These are phyloP conservation scores for Anarhynchus alexandrinus DNA, from an alignment of 2,113 vertebrate species.

Conservation along the genomic window DNA sequence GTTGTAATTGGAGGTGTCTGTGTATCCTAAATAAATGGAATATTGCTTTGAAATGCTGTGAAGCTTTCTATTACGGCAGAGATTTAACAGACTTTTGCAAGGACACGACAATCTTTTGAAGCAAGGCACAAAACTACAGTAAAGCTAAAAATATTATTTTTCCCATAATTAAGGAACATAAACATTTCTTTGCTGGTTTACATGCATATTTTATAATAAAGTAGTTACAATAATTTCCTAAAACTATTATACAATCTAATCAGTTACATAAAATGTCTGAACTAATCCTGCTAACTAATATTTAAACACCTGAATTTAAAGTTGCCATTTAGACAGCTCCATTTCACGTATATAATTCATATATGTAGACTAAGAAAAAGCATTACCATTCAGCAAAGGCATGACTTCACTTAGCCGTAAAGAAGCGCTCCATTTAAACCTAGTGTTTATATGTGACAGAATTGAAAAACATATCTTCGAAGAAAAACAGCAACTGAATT, in stretches of 20 bases:
- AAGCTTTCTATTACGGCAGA: neutral
- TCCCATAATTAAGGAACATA: neutral
- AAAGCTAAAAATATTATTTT: neutral
- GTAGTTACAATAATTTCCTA: neutral
- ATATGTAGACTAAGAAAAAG: neutral
- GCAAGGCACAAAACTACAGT: neutral
- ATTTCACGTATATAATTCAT: neutral
- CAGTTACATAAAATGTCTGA: neutral
- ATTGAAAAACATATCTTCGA: neutral
- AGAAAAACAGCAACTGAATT: conserved; percentile 18
- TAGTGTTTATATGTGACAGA: neutral
- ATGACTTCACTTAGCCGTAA: neutral
- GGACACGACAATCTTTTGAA: neutral
- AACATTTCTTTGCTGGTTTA: neutral
- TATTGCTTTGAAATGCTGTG: neutral
- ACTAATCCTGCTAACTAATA: neutral
- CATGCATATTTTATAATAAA: neutral
- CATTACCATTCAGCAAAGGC: neutral
- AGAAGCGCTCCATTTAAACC: neutral
- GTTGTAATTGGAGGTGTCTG: neutral
- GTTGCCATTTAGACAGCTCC: neutral
- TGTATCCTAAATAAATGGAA: neutral
- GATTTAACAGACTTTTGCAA: neutral
- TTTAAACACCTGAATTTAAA: neutral
- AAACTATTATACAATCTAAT: neutral